Base-by-base conservation (phyloP, 2,797 vertebrate species). In the Pangasius mekongensis region DNA sequence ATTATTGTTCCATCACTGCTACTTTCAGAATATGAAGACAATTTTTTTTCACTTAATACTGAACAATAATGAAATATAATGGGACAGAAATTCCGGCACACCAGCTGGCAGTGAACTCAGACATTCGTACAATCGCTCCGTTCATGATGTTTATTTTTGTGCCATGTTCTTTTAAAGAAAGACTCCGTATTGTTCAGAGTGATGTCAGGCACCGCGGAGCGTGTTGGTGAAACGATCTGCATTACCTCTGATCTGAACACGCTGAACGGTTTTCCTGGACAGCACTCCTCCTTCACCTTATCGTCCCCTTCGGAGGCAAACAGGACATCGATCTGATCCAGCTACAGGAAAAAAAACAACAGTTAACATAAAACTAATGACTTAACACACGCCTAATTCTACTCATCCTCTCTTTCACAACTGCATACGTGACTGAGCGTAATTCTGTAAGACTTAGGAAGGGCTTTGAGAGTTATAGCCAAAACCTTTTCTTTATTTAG, bases 201-300 rank as follows among this genome's bases (percentile, higher is more conserved):
- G 54, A 54, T 14, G 52, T 66, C n/a, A 54, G 14, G 4, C 52
- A 56, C 16, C 16, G 2, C 6, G 1, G 8, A 11, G 24, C 16
- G 18, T 3, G 33, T 2, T 7, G 36, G 10, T 13, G 39, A 77
- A n/a, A n/a, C 11, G n/a, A 80, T 80, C 30, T 16, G 69, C 78
- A 83, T 93, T 96, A 99, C 98, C 97, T 99, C 98, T 24, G 96
- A 97, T 96, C 97, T 97, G 95, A 99, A 99, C 83, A 96, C 24
- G 82, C 95, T 95, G 93, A 98, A 97, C 0, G 98, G 98, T 94
- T 99, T 99, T 93, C 98, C 98, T 58, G 98, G 98, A 95, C 98
- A 99, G 95, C 98, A 99, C 39, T 98, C 98, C 93, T 99, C 98
- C 93, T 95, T 98, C 92, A 99, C 94, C 97, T 98, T 98, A 94